A percentile compares a stretch with the other conserved stretches of the same genome.
Conservation (phyloP, 2,888 invertebrate species). For the Mylabris sibirica region DNA sequence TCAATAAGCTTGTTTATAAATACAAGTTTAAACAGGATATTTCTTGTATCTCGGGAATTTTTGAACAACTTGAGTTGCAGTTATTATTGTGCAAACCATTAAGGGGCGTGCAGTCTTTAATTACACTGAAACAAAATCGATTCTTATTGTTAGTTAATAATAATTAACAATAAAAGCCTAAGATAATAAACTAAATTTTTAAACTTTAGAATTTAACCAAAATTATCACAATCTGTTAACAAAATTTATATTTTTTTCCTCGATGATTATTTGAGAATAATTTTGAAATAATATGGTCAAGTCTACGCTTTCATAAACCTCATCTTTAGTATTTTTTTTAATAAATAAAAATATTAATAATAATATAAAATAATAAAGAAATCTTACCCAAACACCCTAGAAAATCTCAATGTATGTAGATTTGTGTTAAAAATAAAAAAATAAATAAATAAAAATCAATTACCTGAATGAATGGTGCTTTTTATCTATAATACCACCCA, state of each 20-base stretch:
- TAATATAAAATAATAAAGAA: slow-evolving; percentile 37
- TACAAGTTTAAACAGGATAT: too few species aligned
- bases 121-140: too few species aligned
- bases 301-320: background rate
- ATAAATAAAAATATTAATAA: slow-evolving; percentile 32
- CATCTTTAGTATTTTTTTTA: background rate
- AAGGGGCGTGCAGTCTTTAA: too few species aligned
- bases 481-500: slow-evolving; percentile 17
- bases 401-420: slow-evolving; percentile 20
- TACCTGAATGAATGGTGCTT: slow-evolving; percentile 38
- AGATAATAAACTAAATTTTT: too few species aligned
- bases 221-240: too few species aligned
- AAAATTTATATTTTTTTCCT: too few species aligned
- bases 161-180: too few species aligned
- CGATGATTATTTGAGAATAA: background rate
- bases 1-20: slow-evolving; percentile 4
- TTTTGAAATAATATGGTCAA: background rate
- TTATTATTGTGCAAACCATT: too few species aligned
- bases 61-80: too few species aligned
- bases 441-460: slow-evolving; percentile 34
- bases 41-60: too few species aligned
- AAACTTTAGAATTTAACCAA: too few species aligned
- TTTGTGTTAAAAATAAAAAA: slow-evolving; percentile 18
- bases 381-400: slow-evolving; percentile 38
- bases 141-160: too few species aligned